Base-by-base conservation (phyloP, 2,888 invertebrate species). In the Lissocephala sabroskyi region DNA sequence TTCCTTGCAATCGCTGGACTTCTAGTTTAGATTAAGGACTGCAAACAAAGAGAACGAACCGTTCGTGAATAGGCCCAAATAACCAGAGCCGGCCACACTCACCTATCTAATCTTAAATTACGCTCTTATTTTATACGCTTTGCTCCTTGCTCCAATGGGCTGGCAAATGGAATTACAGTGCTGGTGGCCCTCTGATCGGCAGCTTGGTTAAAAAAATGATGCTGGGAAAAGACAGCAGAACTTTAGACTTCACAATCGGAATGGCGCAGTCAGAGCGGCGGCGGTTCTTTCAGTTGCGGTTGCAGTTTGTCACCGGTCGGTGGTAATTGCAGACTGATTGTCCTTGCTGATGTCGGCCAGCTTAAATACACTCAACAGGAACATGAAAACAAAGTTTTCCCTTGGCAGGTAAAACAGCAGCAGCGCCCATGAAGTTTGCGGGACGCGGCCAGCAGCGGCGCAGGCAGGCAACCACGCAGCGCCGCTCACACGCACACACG, bases 141-240 rank as follows among this genome's bases (percentile, higher is more conserved):
- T 3, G 1, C 30, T 45, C 45, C 18, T 36, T 44, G 23, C 23
- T 49, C 41, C 40, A 37, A 57, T 45, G 48, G 51, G 56, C 36
- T 65, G 45, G 58, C 55, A 52, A 68, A 62, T 67, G 68, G 68
- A 70, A 70, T 68, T 75, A 57, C 44, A 45, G 48, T 55, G 49
- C 52, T 52, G 52, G 7, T 37, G 48, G 35, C 14, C 28, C 7
- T 9, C 3, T 33, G 3, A 29, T 47, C 18, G 23, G 11, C 52
- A 26, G 37, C 42, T 67, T 65, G 65, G 59, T 73, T 56, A 68
- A 65, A 64, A 35, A 71, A 76, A 75, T n/a, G 73, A 71, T 71
- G 70, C 74, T 76, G 60, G 2, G 61, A 44, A 30, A 50, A 11
- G 9, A 41, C 3, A 23, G 7, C 23, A 23, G 7, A 7, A 5